Conservation (phyloP, 2,797 vertebrate genomes). For the Paramormyrops hopkinsi region DNA sequence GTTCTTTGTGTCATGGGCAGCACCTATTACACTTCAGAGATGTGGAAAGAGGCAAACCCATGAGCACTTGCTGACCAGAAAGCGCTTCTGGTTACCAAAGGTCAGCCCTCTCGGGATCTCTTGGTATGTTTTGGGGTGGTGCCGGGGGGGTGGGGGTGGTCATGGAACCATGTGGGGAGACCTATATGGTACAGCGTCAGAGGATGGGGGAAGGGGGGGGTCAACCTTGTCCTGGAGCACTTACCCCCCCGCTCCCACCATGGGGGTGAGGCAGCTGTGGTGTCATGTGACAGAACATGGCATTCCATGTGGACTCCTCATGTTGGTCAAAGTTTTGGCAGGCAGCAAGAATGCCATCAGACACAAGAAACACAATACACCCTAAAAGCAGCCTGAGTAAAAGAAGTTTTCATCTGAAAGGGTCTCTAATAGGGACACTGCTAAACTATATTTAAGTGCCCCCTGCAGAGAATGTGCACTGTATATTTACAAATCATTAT, state of each 20-base stretch:
- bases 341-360: background rate
- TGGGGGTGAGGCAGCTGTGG: background rate
- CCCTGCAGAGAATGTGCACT: background rate
- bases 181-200: background rate
- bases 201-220: background rate
- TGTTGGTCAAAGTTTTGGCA: background rate
- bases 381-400: background rate
- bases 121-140: background rate
- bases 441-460: background rate
- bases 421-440: background rate
- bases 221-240: background rate
- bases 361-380: background rate
- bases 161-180: background rate
- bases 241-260: background rate
- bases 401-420: background rate
- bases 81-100: background rate
- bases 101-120: background rate
- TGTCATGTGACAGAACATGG: slow-evolving; percentile 1
- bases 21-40: background rate
- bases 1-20: background rate
- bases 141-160: background rate
- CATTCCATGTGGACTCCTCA: background rate
- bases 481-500: background rate
- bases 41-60: background rate
- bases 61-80: background rate